These are phyloP conservation scores for Antrozous pallidus DNA, from an alignment of 2,797 vertebrate species.

Conservation along the genomic window DNA sequence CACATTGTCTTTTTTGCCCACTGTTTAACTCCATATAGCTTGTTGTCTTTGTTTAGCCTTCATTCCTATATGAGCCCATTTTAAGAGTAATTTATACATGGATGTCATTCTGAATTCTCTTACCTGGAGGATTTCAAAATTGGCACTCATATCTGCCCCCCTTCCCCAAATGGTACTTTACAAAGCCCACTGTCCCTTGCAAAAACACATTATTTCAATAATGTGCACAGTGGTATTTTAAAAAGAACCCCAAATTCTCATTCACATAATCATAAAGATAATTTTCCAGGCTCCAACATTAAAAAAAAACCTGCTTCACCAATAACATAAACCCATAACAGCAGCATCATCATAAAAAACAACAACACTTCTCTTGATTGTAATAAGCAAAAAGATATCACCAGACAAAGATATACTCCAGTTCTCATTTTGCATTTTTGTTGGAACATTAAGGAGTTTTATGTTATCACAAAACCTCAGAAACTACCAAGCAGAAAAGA, in stretches of 20 bases:
- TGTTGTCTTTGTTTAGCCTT: conserved; percentile 69
- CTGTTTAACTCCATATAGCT: conserved; percentile 81
- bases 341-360: conserved; percentile 26
- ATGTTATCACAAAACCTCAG: conserved; percentile 89
- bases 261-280: conserved; percentile 57
- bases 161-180: conserved; percentile 19
- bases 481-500: conserved; percentile 87
- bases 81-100: conserved; percentile 61
- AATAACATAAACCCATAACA: conserved; percentile 54
- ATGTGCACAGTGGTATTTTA: conserved; percentile 27
- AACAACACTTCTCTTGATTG: conserved; percentile 60
- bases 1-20: conserved; percentile 75
- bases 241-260: conserved; percentile 57
- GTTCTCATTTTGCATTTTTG: conserved; percentile 84
- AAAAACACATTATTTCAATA: conserved; percentile 75
- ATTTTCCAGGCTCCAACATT: conserved; percentile 71
- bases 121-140: conserved; percentile 79
- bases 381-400: conserved; percentile 81
- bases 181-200: conserved; percentile 67
- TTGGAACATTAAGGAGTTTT: conserved; percentile 84
- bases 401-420: conserved; percentile 80
- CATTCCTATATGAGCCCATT: conserved; percentile 65
- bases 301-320: conserved; percentile 60
- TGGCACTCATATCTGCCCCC: conserved; percentile 31
- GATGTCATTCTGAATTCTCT: conserved; percentile 74